phyloP scores from a whole-genome alignment of 2,888 invertebrate genomes.

The Lamellibrachia satsuma region DNA sequence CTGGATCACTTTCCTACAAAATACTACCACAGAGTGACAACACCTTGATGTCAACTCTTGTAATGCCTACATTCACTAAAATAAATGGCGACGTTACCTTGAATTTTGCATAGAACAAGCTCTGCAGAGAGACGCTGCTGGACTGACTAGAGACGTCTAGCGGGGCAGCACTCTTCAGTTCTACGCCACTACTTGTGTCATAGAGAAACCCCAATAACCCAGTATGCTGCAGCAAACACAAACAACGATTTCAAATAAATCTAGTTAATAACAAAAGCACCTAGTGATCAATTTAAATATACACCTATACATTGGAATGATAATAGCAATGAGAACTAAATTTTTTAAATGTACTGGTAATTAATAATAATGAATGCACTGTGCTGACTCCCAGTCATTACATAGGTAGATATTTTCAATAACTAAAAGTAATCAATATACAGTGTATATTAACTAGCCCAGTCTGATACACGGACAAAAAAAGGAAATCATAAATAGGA shows the following conservation, averaged over 20 bases:
- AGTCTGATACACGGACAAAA: no score
- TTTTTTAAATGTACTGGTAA: no score
- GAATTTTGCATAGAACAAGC: neutral
- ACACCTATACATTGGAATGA: no score
- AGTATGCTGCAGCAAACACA: conserved; percentile 44
- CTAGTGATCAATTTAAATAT: no score
- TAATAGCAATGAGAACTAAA: no score
- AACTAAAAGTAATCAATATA: no score
- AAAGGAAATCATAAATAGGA: no score
- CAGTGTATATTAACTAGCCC: no score
- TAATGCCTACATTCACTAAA: neutral
- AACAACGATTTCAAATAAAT: neutral
- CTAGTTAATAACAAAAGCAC: no score
- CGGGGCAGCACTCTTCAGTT: conserved; percentile 35
- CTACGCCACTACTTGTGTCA: conserved; percentile 55
- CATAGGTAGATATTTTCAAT: no score
- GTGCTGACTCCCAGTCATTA: no score
- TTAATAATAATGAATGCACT: no score
- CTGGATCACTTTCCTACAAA: neutral
- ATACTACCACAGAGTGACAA: neutral
- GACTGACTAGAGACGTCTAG: neutral
- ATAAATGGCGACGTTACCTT: neutral
- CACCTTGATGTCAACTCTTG: neutral
- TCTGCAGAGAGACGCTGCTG: neutral
- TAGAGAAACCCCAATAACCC: conserved; percentile 61